A percentile compares a stretch with the other conserved stretches of the same genome.
Conservation (phyloP, 2,113 vertebrate genomes). For the human region GRCh38 chr4:146764001-146764500, state of each 20-base stretch:
- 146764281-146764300: slow-evolving; percentile 87
- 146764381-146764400: background rate
- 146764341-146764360: slow-evolving; percentile 79
- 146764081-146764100: background rate
- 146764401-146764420: background rate
- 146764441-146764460: slow-evolving; percentile 47
- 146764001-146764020: background rate
- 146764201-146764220: slow-evolving; percentile 30
- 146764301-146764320: slow-evolving; percentile 82
- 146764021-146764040: background rate
- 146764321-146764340: slow-evolving; percentile 81
- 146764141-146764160: background rate
- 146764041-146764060: background rate
- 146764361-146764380: slow-evolving; percentile 74
- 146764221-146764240: slow-evolving; percentile 70
- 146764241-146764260: slow-evolving; percentile 73
- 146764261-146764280: slow-evolving; percentile 83
- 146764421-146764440: background rate
- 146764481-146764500: slow-evolving; percentile 44
- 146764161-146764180: slow-evolving; percentile 44
- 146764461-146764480: slow-evolving; percentile 70
- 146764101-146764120: background rate
- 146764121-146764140: slow-evolving; percentile 37
- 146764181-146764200: slow-evolving; percentile 45
- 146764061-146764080: background rate